phyloP scores from a whole-genome alignment of 1,140 invertebrate species.

The Mercenaria mercenaria region DNA sequence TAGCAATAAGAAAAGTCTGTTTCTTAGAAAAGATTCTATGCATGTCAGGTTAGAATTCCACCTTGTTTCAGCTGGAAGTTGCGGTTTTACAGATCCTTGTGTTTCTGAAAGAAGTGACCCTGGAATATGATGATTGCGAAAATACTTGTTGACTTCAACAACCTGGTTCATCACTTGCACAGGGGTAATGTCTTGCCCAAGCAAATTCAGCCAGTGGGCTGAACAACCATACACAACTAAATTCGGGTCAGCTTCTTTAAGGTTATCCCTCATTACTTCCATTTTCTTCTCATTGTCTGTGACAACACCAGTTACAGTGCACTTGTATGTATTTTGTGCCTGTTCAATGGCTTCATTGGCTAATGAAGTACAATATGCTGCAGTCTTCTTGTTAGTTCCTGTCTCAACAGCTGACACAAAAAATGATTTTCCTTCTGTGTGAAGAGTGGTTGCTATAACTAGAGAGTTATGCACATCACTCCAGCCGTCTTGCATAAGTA shows the following conservation, averaged over 20 bases:
- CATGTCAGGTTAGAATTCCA: conserved; percentile 33
- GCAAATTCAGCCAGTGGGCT: conserved; percentile 36
- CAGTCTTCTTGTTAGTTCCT: too few relatives aligned
- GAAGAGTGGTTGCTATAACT: neutral
- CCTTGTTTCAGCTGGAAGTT: conserved; percentile 6
- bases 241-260: neutral
- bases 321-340: neutral
- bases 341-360: neutral
- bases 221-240: conserved; percentile 42
- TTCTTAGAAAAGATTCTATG: neutral
- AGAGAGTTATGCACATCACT: conserved; percentile 50
- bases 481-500: conserved; percentile 20
- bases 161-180: conserved; percentile 41
- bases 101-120: conserved; percentile 4
- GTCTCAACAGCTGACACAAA: conserved; percentile 5
- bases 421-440: neutral
- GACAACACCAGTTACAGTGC: neutral
- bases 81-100: conserved; percentile 21
- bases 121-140: conserved; percentile 40
- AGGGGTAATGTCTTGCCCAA: conserved; percentile 48
- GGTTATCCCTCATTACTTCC: conserved; percentile 30
- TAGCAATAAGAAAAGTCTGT: neutral
- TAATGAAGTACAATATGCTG: neutral
- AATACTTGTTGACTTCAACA: conserved; percentile 42
- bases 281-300: conserved; percentile 25